phyloP scores from a whole-genome alignment of 2,113 vertebrate species.

The Tyto alba region DNA sequence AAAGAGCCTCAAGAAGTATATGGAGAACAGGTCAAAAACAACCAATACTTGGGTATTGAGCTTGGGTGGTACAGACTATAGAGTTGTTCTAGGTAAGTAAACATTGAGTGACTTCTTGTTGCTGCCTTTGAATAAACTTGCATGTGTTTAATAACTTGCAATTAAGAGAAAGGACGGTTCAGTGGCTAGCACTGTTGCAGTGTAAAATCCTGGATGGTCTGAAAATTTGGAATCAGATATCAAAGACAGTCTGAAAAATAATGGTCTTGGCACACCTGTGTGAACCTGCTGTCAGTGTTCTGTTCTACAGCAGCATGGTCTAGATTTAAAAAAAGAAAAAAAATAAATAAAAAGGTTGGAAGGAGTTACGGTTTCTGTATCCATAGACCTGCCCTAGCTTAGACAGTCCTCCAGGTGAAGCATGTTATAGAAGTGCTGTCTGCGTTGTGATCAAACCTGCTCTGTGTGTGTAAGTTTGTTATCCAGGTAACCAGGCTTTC shows the following conservation, averaged over 20 bases:
- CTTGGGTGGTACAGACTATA: constrained; percentile 85
- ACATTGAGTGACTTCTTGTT: neutral
- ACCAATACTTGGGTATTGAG: constrained; percentile 93
- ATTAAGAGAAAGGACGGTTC: neutral
- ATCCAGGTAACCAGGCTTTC: neutral
- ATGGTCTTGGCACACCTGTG: neutral
- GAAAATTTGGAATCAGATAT: neutral
- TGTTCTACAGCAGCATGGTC: neutral
- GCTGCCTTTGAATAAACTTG: neutral
- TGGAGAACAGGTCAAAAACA: constrained; percentile 95
- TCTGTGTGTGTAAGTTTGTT: neutral
- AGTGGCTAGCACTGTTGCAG: neutral
- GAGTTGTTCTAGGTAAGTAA: constrained; percentile 90
- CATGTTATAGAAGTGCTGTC: neutral
- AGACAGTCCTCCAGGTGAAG: neutral
- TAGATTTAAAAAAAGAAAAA: neutral
- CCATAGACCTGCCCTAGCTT: neutral
- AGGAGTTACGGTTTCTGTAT: neutral
- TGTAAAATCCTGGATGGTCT: neutral
- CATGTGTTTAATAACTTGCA: neutral
- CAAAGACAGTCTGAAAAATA: neutral
- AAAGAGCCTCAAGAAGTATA: constrained; percentile 93
- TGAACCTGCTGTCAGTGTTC: neutral
- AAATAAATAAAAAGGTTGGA: neutral
- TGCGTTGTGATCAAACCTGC: neutral